Conservation (phyloP, 30 jellyfish, hydroid and myxozoan species). For the Euphysa ruthae region DNA sequence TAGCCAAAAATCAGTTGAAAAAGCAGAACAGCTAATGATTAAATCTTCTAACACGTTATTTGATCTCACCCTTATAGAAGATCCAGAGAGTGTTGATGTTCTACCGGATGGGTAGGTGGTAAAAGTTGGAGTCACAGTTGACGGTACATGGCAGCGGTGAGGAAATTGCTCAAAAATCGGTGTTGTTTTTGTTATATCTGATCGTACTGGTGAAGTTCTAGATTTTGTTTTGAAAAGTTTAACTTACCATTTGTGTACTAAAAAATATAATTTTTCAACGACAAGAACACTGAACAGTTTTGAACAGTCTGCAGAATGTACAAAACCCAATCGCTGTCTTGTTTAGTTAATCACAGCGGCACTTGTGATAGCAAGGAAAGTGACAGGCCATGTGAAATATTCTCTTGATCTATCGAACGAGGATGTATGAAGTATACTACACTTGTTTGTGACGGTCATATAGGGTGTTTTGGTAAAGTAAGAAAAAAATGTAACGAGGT, state of each 20-base stretch:
- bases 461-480: not conserved
- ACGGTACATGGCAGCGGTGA: conserved; percentile 38
- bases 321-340: no score
- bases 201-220: conserved; percentile 32
- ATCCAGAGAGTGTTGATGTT: conserved; percentile 18
- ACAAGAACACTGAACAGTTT: no score
- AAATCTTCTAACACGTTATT: conserved; percentile 8
- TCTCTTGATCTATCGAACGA: no score
- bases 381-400: no score
- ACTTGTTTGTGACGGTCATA: no score
- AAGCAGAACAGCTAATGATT: conserved; percentile 19
- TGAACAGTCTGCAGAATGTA: no score
- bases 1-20: no score
- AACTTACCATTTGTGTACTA: conserved; percentile 30
- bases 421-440: no score
- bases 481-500: not conserved
- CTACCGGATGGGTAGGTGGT: conserved; percentile 10
- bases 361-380: no score
- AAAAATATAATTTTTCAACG: no score
- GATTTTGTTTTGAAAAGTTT: conserved; percentile 28
- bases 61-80: conserved; percentile 18
- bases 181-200: conserved; percentile 39
- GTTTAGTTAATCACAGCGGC: no score
- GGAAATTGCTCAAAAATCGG: conserved; percentile 37
- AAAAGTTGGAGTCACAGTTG: conserved; percentile 37